Percentiles rank a stretch among this genome's conserved stretches.
phyloP scores from a whole-genome alignment of 2,888 invertebrate genomes.

The Rotaria macrura region DNA sequence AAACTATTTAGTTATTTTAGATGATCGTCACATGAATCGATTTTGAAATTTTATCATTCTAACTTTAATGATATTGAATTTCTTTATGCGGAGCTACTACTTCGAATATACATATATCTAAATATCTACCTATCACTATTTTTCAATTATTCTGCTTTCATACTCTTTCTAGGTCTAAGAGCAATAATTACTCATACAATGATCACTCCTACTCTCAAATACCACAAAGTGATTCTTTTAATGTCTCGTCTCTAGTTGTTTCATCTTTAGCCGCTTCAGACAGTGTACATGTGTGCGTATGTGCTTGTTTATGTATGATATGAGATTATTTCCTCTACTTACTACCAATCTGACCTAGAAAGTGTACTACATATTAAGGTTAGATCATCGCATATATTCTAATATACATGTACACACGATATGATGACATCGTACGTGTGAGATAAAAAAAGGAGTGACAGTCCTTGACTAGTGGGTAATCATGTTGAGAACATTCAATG shows the following conservation, averaged over 20 bases:
- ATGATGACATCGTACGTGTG: not conserved
- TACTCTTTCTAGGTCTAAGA: not conserved
- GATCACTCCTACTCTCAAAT: not conserved
- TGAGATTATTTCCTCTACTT: constrained; percentile 7
- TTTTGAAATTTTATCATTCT: not conserved
- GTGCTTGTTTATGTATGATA: constrained; percentile 1
- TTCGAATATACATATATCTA: not conserved
- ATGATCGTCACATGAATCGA: not conserved
- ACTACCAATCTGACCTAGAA: not conserved
- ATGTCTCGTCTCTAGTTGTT: not conserved
- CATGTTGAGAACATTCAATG: not conserved
- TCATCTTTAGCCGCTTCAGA: not conserved
- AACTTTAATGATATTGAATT: too few species aligned
- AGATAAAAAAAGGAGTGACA: not conserved
- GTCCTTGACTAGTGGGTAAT: not conserved
- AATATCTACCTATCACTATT: not conserved
- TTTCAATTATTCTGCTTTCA: not conserved
- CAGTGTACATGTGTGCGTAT: not conserved
- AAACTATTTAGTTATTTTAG: not conserved
- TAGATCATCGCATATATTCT: not conserved
- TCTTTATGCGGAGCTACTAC: too few species aligned
- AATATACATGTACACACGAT: not conserved
- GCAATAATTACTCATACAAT: not conserved
- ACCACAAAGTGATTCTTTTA: not conserved
- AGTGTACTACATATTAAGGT: not conserved